Evolutionary conservation across 2,888 invertebrate genomes (phyloP), one percentile per base, ranked within the genome.

Genomic region (Zaprionus lineosus): DNA sequence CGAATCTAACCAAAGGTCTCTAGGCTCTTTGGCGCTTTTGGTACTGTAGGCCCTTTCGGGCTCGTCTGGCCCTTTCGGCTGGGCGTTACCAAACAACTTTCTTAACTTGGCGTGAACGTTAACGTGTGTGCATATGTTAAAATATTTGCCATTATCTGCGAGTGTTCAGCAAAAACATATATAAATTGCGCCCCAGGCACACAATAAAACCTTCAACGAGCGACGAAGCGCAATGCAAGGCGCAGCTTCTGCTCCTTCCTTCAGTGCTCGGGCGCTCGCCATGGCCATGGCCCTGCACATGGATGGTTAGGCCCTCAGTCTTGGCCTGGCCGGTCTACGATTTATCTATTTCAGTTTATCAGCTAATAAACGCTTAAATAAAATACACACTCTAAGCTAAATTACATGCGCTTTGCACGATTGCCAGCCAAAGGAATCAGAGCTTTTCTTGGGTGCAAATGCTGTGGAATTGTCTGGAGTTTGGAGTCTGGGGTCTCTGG

Each of bases 291-390:
- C 29, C 53, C 41, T 56, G 41, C 37, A 29, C 56, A n/a, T n/a
- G n/a, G n/a, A n/a, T n/a, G n/a, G n/a, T n/a, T n/a, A n/a, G n/a
- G n/a, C n/a, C n/a, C n/a, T n/a, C n/a, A n/a, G n/a, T 12, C 0
- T 16, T 19, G 16, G 24, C 21, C 39, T 14, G 31, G 28, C 43
- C 29, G 29, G 43, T 44, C 36, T 33, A 62, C 59, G 76, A 81
- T 83, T 81, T 82, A 82, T 82, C 81, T 82, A 64, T 77, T 81
- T 81, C 63, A 62, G 77, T 77, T 84, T 84, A 82, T 82, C 81
- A 84, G 81, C 81, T 82, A 82, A 82, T 82, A 82, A 84, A 82
- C 84, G 82, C 82, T 83, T 81, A 74, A 82, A 84, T 84, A 82
- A 82, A 82, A 81, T 82, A 84, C 82, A 84, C 81, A 82, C 82